phyloP scores from a whole-genome alignment of 2,797 vertebrate genomes.

The Macropodus opercularis region DNA sequence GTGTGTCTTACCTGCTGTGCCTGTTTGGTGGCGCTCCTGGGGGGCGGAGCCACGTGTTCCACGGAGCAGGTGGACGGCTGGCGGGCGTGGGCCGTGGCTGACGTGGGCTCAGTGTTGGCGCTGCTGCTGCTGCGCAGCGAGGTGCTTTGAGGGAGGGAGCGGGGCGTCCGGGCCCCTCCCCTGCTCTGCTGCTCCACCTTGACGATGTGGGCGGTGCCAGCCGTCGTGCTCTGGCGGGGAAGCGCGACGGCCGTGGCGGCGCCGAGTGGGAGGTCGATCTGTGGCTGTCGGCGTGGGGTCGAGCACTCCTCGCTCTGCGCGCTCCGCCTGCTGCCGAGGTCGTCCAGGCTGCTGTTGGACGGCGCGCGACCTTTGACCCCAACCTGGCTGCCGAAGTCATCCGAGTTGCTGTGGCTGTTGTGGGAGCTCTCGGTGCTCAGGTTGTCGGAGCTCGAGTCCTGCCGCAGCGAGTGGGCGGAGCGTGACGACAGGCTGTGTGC shows the following conservation, averaged over 20 bases:
- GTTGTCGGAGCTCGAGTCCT: conserved; percentile 93
- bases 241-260: conserved; percentile 79
- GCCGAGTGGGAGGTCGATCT: conserved; percentile 32
- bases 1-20: conserved; percentile 74
- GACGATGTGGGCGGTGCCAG: conserved; percentile 88
- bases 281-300: conserved; percentile 69
- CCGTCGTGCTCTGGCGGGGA: conserved; percentile 87
- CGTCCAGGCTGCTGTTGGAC: conserved; percentile 90
- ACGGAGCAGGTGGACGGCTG: conserved; percentile 84
- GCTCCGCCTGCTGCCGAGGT: conserved; percentile 81
- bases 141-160: conserved; percentile 83
- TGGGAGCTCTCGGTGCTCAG: conserved; percentile 90
- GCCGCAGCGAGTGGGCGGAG: conserved; percentile 70
- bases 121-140: conserved; percentile 88
- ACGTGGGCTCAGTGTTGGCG: conserved; percentile 78
- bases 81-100: conserved; percentile 33
- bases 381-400: conserved; percentile 70
- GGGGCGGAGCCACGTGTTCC: conserved; percentile 85
- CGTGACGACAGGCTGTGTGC: conserved; percentile 74
- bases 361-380: conserved; percentile 65
- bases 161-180: conserved; percentile 78
- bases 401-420: conserved; percentile 87
- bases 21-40: conserved; percentile 79
- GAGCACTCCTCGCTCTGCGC: conserved; percentile 84
- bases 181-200: conserved; percentile 82